These are phyloP conservation scores for Brachypterus glaber DNA, from an alignment of 2,888 invertebrate genomes.

Conservation along the genomic window DNA sequence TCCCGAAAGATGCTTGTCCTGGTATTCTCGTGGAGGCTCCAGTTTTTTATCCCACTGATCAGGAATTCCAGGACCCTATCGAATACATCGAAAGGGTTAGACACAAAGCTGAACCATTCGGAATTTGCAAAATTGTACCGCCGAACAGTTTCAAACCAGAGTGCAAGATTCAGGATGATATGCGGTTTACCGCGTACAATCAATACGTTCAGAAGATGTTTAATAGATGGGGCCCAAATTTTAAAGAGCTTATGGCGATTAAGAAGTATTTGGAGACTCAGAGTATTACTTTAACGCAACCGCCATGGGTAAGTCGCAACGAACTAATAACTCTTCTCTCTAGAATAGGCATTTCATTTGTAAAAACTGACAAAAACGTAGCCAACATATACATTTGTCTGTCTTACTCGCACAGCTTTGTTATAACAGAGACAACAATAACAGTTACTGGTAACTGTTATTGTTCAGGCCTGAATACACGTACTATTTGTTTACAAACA, in stretches of 20 bases:
- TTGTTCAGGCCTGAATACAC: too few species aligned
- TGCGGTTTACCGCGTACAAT: constrained; percentile 78
- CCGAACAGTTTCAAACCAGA: constrained; percentile 71
- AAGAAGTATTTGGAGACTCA: constrained; percentile 70
- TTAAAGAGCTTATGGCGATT: constrained; percentile 76
- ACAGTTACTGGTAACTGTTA: too few species aligned
- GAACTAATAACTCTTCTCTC: background rate
- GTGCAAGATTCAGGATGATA: constrained; percentile 69
- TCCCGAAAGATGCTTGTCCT: constrained; percentile 40
- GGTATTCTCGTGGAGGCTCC: constrained; percentile 64
- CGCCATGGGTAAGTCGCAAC: constrained; percentile 59
- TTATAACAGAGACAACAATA: too few species aligned
- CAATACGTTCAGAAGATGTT: constrained; percentile 85
- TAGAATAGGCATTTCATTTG: too few species aligned
- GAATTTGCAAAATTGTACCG: constrained; percentile 79
- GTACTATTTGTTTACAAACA: too few species aligned
- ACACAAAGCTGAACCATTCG: constrained; percentile 65
- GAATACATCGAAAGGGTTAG: constrained; percentile 74
- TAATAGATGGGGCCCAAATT: constrained; percentile 81
- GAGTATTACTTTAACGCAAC: constrained; percentile 61
- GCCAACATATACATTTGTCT: too few species aligned
- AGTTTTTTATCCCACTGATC: constrained; percentile 68
- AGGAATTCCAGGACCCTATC: constrained; percentile 80
- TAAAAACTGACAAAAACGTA: too few species aligned
- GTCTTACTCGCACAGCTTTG: too few species aligned